Evolutionary conservation across 2,797 vertebrate species (phyloP).

Genomic region (Danio aesculapii): DNA sequence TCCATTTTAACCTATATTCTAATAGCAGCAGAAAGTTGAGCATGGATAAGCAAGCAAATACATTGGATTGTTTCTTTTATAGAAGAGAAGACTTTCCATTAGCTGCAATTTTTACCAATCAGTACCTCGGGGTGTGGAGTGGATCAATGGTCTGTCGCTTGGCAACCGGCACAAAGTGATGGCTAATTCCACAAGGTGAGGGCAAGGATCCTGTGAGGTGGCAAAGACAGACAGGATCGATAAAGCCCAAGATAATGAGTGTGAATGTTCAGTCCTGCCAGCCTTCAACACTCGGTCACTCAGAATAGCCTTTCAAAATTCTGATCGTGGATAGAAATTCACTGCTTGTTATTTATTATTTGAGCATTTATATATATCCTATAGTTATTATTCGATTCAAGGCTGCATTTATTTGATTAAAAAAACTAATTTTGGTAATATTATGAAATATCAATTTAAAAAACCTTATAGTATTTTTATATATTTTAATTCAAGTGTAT

Average conservation of each 20-base stretch:
- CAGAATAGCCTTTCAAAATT: slow-evolving; percentile 8
- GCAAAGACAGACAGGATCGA: slow-evolving; percentile 56
- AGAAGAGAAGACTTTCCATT: slow-evolving; percentile 51
- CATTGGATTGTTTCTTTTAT: slow-evolving; percentile 10
- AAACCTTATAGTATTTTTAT: too few relatives aligned
- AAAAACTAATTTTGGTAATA: too few relatives aligned
- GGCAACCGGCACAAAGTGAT: slow-evolving; percentile 59
- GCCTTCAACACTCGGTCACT: slow-evolving; percentile 19
- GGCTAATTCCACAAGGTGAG: slow-evolving; percentile 64
- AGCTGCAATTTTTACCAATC: slow-evolving; percentile 63
- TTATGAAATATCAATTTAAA: too few relatives aligned
- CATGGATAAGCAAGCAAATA: slow-evolving; percentile 17
- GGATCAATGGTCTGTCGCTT: slow-evolving; percentile 67
- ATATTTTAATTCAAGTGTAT: too few relatives aligned
- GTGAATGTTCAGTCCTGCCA: slow-evolving; percentile 32
- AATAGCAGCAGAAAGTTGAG: slow-evolving; percentile 4
- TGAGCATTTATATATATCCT: neutral
- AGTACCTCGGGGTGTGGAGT: slow-evolving; percentile 55
- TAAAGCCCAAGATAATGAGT: slow-evolving; percentile 49
- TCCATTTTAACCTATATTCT: neutral
- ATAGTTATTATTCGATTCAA: neutral
- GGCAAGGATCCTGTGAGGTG: slow-evolving; percentile 53
- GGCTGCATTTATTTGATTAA: too few relatives aligned
- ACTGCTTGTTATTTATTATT: neutral
- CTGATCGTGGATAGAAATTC: slow-evolving; percentile 8